Percentiles rank a stretch among this genome's conserved stretches.
Conservation (phyloP, 1,140 invertebrate genomes). For the Augochlora pura region DNA sequence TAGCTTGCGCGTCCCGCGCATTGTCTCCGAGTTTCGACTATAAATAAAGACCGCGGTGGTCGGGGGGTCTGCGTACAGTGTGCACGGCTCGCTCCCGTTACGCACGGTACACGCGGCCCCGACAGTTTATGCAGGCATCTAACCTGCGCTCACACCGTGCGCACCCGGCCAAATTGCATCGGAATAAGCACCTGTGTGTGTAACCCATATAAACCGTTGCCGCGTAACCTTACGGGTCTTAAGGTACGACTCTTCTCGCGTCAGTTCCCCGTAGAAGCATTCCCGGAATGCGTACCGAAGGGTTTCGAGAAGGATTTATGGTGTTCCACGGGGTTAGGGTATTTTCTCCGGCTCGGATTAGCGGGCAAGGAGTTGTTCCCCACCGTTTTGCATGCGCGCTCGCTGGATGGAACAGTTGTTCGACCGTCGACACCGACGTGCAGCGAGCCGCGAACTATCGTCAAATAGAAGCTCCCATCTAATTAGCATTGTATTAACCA, state of each 20-base stretch:
- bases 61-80: not conserved
- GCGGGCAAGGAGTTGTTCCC: not conserved
- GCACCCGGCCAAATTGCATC: slow-evolving; percentile 26
- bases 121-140: no score
- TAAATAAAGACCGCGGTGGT: slow-evolving; percentile 25
- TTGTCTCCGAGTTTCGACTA: slow-evolving; percentile 29
- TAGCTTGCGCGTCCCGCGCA: not conserved
- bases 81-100: slow-evolving; percentile 9
- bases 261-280: not conserved
- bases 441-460: no score
- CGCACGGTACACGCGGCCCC: slow-evolving; percentile 21
- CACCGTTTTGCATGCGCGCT: no score
- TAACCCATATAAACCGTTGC: not conserved
- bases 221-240: slow-evolving; percentile 13
- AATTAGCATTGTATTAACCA: no score
- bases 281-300: not conserved
- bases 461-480: no score
- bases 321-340: not conserved
- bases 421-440: no score
- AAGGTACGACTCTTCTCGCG: slow-evolving; percentile 23
- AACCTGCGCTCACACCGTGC: slow-evolving; percentile 10
- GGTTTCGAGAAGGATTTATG: slow-evolving; percentile 6
- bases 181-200: slow-evolving; percentile 27
- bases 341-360: not conserved
- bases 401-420: no score